Evolutionary conservation across 1,140 invertebrate species (phyloP), one percentile per base, ranked within the genome.

Genomic region (Zophobas morio): DNA sequence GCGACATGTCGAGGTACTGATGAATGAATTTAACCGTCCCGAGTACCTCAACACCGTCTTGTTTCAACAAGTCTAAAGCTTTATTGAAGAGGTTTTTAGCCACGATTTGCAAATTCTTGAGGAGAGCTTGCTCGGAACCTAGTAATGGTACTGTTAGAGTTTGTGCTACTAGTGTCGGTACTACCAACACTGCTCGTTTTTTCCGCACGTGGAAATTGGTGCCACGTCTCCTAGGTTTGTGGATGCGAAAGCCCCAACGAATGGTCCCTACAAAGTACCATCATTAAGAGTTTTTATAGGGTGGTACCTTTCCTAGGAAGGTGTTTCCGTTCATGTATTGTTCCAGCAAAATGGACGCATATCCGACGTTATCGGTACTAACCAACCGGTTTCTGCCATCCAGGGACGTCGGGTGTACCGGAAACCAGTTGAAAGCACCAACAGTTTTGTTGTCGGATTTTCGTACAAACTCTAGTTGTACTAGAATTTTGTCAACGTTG

Each of bases 351-450:
- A 96, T 85, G 0, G 94, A 91, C 0, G 96, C 96, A 76, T 94
- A 96, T 0, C 97, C 97, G 49, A 98, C 94, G 85, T 98, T 98
- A 86, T 98, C 96, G 3, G 95, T 94, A 1, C 95, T 96, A 2
- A 98, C 89, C 2, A 97, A 88, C 20, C 86, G 87, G 85, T 98
- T 98, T 8, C 96, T 96, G 81, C 97, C 97, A 86, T 98, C 98
- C 96, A 98, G 98, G 60, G 95, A 96, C 2, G 95, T 96, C 0
- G 94, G 93, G 84, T 98, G 97, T 1, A 98, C 95, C 0, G 96
- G 93, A 86, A 95, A 98, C 96, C 96, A 98, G 85, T 95, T 96
- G 78, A 96, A 92, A 1, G 91, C 91, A 0, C 95, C 95, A 5
- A 94, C 37, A 1, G 92, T 88, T 36, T 90, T 87, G 63, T 91